Base-by-base conservation (phyloP, 2,888 invertebrate species). In the Apotomis capreana region DNA sequence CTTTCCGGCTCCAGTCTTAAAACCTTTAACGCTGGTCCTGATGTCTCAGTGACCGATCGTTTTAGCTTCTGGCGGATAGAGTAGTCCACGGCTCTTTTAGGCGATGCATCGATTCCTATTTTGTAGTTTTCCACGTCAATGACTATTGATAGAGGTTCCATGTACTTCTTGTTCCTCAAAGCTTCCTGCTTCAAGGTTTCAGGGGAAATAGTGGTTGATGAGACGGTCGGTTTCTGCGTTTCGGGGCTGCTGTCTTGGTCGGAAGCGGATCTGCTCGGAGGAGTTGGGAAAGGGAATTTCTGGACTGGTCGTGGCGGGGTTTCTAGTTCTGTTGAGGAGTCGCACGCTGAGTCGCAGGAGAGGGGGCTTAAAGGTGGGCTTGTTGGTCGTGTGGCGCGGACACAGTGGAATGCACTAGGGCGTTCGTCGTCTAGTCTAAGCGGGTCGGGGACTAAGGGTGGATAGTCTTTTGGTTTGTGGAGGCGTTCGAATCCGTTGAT, bases 351-450 rank as follows among this genome's bases (percentile, higher is more conserved):
- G 59, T 95, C 95, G 58, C 96, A 96, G 0, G 96, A 95, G 15
- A 95, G 87, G 0, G 96, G 96, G 79, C 96, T 96, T 12, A 96
- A 82, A 0, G 96, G 95, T 0, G 96, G 96, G 81, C 96, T 96
- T 73, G 94, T 92, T 0, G 94, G 90, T 80, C 89, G 89, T 0
- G 87, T 88, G 0, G 90, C 83, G 75, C 81, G 86, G 52, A 93
- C 92, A 77, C 84, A 92, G 74, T 91, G 91, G 76, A 92, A 93
- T 0, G 92, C 92, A 75, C 92, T 92, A 0, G 88, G 91, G 80
- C 93, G 78, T 70, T 92, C 90, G 69, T 88, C 89, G 49, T 92
- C 92, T n/a, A 92, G 76, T 58, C 92, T 81, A 36, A 92, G 70
- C 0, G 92, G 92, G 70, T 92, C 92, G 93, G 96, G 83, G 94